Evolutionary conservation across 2,113 vertebrate genomes (phyloP).

Genomic region (Rhea pennata): DNA sequence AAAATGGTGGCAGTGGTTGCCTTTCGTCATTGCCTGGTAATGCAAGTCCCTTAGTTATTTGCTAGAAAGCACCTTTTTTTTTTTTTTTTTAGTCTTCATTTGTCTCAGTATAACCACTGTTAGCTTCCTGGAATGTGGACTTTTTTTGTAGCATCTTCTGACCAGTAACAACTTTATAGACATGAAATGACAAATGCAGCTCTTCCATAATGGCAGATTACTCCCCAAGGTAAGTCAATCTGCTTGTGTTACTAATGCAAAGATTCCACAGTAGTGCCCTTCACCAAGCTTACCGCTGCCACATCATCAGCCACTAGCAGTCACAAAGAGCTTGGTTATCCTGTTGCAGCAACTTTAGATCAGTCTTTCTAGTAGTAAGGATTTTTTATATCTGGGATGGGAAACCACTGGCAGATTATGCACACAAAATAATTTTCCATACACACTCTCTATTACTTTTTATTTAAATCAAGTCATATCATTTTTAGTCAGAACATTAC

Average conservation of each 20-base stretch:
- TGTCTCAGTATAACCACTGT: no score
- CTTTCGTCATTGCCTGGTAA: neutral
- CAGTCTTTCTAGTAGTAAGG: neutral
- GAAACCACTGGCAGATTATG: neutral
- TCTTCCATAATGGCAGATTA: no score
- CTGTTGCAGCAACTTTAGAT: neutral
- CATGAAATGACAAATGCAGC: no score
- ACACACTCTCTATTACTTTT: neutral
- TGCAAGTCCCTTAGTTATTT: neutral
- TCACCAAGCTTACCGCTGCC: neutral
- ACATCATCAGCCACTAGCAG: neutral
- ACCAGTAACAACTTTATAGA: no score
- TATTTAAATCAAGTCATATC: neutral
- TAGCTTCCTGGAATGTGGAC: no score
- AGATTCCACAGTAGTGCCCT: neutral
- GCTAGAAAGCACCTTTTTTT: neutral
- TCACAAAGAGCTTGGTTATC: neutral
- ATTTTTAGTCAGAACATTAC: neutral
- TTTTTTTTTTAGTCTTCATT: no score
- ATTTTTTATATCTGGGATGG: neutral
- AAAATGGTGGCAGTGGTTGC: neutral
- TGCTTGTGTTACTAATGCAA: neutral
- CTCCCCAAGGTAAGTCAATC: neutral
- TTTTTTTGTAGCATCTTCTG: no score
- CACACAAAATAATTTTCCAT: neutral